Conservation (phyloP, 2,888 invertebrate genomes). For the Diarsia rubi region DNA sequence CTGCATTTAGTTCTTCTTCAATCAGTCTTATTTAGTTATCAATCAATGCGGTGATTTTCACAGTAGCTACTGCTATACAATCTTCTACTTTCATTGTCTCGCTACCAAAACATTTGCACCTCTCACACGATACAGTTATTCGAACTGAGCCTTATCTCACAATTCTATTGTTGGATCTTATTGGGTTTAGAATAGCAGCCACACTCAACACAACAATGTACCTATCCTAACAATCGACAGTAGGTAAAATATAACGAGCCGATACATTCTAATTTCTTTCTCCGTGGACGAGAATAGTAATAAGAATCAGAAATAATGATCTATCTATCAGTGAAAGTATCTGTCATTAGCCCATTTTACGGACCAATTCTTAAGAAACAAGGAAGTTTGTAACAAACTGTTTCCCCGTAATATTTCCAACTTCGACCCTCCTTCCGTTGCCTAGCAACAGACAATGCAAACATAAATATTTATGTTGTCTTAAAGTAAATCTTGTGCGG, state of each 20-base stretch:
- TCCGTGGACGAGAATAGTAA: constrained; percentile 6
- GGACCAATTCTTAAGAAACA: constrained; percentile 19
- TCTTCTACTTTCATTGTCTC: constrained; percentile 1
- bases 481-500: constrained; percentile 62
- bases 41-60: neutral
- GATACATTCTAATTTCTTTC: constrained; percentile 51
- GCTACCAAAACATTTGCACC: constrained; percentile 24
- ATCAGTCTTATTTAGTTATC: neutral
- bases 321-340: constrained; percentile 39
- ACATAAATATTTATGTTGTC: constrained; percentile 74
- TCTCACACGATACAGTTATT: constrained; percentile 37
- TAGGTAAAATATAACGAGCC: constrained; percentile 15
- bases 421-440: constrained; percentile 63
- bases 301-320: constrained; percentile 33
- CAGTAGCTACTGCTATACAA: constrained; percentile 7
- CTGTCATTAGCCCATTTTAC: constrained; percentile 21
- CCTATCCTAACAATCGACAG: constrained; percentile 39
- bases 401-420: constrained; percentile 36
- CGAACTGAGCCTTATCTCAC: constrained; percentile 17
- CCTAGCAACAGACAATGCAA: constrained; percentile 70
- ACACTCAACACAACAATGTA: constrained; percentile 20
- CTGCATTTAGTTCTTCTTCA: too few relatives aligned
- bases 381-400: constrained; percentile 16
- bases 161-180: constrained; percentile 31
- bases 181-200: constrained; percentile 31